Percentiles rank a stretch among this genome's conserved stretches.
Evolutionary conservation across 2,113 vertebrate genomes (phyloP).

Genomic region (Falco punctatus): DNA sequence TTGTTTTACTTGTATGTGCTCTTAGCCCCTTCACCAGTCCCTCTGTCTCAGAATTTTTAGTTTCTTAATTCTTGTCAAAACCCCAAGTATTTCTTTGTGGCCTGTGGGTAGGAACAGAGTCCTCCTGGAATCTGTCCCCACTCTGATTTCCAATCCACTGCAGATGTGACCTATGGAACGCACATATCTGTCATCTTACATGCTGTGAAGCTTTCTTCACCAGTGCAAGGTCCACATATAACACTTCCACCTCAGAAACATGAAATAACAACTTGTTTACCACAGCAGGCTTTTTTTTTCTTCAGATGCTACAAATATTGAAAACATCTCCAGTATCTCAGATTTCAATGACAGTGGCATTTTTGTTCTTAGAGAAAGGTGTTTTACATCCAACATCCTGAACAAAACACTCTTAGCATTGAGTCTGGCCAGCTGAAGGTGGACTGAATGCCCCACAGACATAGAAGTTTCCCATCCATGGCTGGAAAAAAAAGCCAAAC

Average conservation of each 20-base stretch:
- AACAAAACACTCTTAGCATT: background rate
- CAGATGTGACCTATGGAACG: background rate
- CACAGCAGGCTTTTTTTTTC: background rate
- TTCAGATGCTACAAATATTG: background rate
- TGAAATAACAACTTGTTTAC: background rate
- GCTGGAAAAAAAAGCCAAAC: background rate
- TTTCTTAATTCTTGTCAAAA: background rate
- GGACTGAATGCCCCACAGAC: background rate
- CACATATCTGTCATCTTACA: background rate
- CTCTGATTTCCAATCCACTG: background rate
- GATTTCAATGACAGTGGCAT: rapidly evolving
- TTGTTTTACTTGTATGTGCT: background rate
- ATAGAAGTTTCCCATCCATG: background rate
- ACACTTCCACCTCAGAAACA: background rate
- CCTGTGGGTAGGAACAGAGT: background rate
- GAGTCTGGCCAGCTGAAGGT: background rate
- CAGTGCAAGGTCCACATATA: background rate
- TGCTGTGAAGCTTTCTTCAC: background rate
- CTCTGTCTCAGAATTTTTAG: background rate
- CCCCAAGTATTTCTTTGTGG: background rate
- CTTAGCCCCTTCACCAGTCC: background rate
- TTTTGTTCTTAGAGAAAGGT: background rate
- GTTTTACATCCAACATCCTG: background rate
- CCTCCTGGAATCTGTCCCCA: background rate
- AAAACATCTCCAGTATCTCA: background rate